These are phyloP conservation scores for Scaptodrosophila lebanonensis DNA, from an alignment of 1,140 invertebrate species.

Conservation along the genomic window DNA sequence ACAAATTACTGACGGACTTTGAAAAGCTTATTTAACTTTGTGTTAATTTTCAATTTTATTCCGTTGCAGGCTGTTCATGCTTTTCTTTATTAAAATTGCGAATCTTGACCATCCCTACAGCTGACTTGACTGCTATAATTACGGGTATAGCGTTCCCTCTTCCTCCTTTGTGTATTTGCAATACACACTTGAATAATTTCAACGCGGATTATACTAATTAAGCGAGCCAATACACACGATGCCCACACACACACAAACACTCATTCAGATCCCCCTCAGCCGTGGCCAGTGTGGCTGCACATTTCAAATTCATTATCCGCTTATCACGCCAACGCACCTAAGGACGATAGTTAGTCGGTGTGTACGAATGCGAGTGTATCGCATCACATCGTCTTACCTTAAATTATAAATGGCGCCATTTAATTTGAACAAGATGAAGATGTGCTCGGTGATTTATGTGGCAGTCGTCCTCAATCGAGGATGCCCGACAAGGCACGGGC, in stretches of 20 bases:
- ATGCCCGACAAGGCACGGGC: conserved; percentile 10
- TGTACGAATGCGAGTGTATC: too few species aligned
- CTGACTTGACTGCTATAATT: too few species aligned
- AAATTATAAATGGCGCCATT: conserved; percentile 4
- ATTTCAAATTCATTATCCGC: conserved; percentile 68
- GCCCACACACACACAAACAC: conserved; percentile 20
- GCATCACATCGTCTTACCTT: too few species aligned
- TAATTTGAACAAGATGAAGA: conserved; percentile 36
- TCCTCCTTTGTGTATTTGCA: conserved; percentile 33
- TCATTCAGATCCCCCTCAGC: not conserved
- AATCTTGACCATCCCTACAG: not conserved
- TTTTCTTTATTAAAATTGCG: too few species aligned
- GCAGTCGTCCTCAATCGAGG: not conserved
- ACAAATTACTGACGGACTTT: too few species aligned
- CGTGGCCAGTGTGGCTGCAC: conserved; percentile 10
- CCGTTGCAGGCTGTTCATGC: too few species aligned
- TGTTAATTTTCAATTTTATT: too few species aligned
- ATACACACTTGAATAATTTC: conserved; percentile 72
- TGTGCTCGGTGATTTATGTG: conserved; percentile 38
- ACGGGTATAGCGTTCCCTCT: not conserved
- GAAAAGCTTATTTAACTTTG: too few species aligned
- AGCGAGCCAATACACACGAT: conserved; percentile 45
- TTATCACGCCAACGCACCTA: conserved; percentile 38
- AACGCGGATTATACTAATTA: conserved; percentile 75
- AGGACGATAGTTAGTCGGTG: too few species aligned